Conservation (phyloP, 2,113 vertebrate species). For the Octodon degus region DNA sequence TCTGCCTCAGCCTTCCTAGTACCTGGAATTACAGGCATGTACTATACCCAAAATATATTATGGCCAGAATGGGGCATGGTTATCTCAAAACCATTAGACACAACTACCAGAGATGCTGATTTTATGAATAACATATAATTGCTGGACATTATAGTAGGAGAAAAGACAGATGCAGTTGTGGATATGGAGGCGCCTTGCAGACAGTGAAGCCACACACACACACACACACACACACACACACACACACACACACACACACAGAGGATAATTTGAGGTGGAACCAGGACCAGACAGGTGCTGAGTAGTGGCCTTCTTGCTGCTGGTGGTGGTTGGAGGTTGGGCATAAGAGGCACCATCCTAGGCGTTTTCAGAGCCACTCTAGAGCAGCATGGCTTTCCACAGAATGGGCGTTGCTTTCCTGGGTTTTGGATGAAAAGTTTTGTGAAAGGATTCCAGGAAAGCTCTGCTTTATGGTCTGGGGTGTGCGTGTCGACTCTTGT, state of each 20-base stretch:
- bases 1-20: not conserved
- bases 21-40: not conserved
- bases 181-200: too few relatives aligned
- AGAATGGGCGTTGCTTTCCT: not conserved
- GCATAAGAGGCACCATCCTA: too few relatives aligned
- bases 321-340: not conserved
- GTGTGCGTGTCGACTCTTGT: not conserved
- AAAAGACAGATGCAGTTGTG: not conserved
- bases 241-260: not conserved
- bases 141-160: not conserved
- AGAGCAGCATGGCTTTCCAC: not conserved
- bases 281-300: too few relatives aligned
- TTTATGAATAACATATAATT: not conserved
- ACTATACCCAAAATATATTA: not conserved
- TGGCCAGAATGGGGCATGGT: not conserved
- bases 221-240: too few relatives aligned
- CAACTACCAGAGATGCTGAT: not conserved
- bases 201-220: not conserved
- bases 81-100: not conserved
- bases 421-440: not conserved
- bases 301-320: not conserved
- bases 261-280: not conserved
- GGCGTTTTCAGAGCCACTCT: not conserved
- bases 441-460: not conserved
- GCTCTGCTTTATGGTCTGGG: not conserved